Evolutionary conservation across 2,888 invertebrate species (phyloP).

Genomic region (Leucophenga montana): DNA sequence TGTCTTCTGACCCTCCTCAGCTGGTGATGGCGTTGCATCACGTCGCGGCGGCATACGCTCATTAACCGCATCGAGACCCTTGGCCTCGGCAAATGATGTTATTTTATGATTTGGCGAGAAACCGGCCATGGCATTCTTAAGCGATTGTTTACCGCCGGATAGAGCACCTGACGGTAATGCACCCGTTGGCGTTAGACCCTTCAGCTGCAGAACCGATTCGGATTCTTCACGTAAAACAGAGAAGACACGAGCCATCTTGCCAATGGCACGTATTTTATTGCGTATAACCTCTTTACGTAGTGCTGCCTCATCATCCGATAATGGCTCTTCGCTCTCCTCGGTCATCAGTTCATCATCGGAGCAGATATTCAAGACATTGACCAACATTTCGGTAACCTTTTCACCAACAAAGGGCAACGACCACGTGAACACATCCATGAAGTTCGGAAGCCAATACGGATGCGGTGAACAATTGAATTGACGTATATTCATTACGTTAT

Average conservation of each 20-base stretch:
- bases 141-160: conserved; percentile 95
- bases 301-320: conserved; percentile 84
- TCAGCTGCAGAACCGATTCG: conserved; percentile 98
- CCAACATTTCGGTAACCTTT: conserved; percentile 99
- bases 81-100: conserved; percentile 98
- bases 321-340: conserved; percentile 88
- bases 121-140: conserved; percentile 95
- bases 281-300: conserved; percentile 99
- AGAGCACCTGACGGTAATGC: conserved; percentile 96
- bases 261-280: conserved; percentile 99
- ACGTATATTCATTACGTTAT: conserved; percentile 99
- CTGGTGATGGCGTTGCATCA: conserved; percentile 83
- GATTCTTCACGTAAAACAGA: conserved; percentile 99
- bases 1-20: conserved; percentile 69
- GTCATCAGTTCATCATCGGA: conserved; percentile 99
- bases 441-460: conserved; percentile 99
- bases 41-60: conserved; percentile 98
- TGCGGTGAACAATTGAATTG: conserved; percentile 99
- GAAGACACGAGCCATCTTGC: conserved; percentile 99
- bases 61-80: conserved; percentile 98
- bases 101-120: conserved; percentile 99
- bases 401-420: conserved; percentile 99
- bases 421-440: conserved; percentile 99
- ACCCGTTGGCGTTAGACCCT: conserved; percentile 98
- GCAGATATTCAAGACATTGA: conserved; percentile 99